These are phyloP conservation scores for Diachasmimorpha longicaudata DNA, from an alignment of 1,140 invertebrate genomes.

Conservation along the genomic window DNA sequence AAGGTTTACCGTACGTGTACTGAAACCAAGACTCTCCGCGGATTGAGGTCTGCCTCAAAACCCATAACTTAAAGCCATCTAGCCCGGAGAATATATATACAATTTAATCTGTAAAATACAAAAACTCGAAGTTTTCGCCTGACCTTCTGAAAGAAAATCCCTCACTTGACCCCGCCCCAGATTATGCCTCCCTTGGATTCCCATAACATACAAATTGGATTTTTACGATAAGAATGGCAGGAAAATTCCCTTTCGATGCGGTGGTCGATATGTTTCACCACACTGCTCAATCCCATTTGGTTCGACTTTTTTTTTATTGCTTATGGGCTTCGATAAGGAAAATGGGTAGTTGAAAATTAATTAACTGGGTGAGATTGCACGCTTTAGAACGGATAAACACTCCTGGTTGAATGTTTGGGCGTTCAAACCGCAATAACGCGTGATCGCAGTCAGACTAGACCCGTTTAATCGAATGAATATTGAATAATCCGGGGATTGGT, in stretches of 20 bases:
- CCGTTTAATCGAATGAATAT: background rate
- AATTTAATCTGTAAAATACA: background rate
- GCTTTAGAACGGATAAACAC: background rate
- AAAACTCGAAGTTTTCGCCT: background rate
- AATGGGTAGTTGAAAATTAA: background rate
- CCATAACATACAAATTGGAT: background rate
- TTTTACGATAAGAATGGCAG: background rate
- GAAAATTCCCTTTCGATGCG: background rate
- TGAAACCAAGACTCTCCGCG: slow-evolving; percentile 10
- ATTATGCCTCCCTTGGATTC: background rate
- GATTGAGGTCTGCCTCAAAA: background rate
- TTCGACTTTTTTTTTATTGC: background rate
- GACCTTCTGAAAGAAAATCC: background rate
- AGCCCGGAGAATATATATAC: slow-evolving; percentile 3
- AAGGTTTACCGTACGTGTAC: slow-evolving; percentile 12
- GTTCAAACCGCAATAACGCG: background rate
- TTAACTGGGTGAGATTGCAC: background rate
- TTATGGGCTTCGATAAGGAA: background rate
- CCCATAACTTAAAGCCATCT: slow-evolving; percentile 10
- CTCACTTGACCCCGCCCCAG: background rate
- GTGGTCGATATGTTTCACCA: background rate
- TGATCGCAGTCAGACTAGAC: background rate
- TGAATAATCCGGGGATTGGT: no score
- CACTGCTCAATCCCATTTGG: background rate
- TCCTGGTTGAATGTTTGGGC: background rate